These are phyloP conservation scores for Megaceryle torquata DNA, from an alignment of 2,113 vertebrate genomes.

Conservation along the genomic window DNA sequence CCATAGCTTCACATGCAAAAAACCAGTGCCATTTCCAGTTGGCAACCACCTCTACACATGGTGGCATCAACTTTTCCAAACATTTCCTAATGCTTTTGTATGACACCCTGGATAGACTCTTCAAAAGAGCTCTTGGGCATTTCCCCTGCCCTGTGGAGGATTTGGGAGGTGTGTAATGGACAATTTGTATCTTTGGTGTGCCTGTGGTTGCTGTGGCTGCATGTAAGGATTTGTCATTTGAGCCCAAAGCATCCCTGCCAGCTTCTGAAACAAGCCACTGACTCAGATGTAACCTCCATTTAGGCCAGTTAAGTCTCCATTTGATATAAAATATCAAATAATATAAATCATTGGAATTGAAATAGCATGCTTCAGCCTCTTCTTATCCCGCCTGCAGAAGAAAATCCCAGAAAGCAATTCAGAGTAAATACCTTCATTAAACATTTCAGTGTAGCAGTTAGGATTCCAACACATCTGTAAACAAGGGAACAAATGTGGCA, in stretches of 20 bases:
- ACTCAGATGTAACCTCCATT: not conserved
- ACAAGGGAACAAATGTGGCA: not conserved
- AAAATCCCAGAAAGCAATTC: constrained; percentile 33
- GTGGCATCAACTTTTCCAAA: not conserved
- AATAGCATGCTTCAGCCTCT: not conserved
- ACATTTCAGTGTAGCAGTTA: not conserved
- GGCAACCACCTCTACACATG: fast-evolving
- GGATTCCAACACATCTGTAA: constrained; percentile 8
- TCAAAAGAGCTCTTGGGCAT: not conserved
- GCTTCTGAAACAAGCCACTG: not conserved
- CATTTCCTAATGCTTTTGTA: not conserved
- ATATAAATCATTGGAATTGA: not conserved
- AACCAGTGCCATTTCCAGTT: not conserved
- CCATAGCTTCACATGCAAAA: not conserved
- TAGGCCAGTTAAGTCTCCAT: not conserved
- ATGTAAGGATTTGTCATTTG: not conserved
- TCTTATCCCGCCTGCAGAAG: not conserved
- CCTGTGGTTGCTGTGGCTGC: not conserved
- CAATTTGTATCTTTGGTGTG: not conserved
- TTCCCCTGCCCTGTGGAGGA: not conserved
- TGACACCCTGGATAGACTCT: not conserved
- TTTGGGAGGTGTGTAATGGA: fast-evolving
- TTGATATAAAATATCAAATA: not conserved
- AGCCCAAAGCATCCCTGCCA: not conserved
- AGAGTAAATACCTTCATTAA: constrained; percentile 58